Conservation (phyloP, 1,140 invertebrate genomes). For the Zaprionus vittiger region DNA sequence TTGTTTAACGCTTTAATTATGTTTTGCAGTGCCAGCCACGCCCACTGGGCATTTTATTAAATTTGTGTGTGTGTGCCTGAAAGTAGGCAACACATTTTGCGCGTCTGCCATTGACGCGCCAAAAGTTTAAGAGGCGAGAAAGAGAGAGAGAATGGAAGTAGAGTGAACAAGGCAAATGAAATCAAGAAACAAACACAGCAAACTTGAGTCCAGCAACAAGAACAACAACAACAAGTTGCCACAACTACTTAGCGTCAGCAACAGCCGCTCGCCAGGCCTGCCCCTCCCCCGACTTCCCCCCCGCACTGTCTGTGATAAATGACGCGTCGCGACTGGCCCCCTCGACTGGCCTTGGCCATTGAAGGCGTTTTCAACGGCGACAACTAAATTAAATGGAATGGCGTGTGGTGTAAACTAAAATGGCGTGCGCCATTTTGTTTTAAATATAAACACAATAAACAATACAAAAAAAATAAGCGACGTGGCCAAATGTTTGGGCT, state of each 20-base stretch:
- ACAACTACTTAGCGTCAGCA: conserved; percentile 76
- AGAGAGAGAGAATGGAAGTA: not conserved
- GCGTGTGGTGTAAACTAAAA: conserved; percentile 62
- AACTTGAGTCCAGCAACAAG: conserved; percentile 39
- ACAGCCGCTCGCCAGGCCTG: conserved; percentile 45
- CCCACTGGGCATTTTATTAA: not conserved
- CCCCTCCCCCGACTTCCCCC: conserved; percentile 6
- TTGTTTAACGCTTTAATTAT: conserved; percentile 3
- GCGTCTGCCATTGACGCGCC: not conserved
- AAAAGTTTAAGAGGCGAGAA: not conserved
- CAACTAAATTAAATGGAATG: conserved; percentile 63
- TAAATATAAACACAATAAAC: conserved; percentile 76
- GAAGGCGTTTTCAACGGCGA: not conserved
- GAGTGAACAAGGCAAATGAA: conserved; percentile 40
- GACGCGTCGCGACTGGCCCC: conserved; percentile 9
- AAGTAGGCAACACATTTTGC: conserved; percentile 3
- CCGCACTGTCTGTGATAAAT: not conserved
- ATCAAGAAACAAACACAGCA: conserved; percentile 56
- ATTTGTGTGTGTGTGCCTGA: not conserved
- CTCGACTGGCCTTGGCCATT: too few species aligned
- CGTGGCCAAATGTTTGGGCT: conserved; percentile 70
- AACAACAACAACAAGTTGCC: conserved; percentile 57
- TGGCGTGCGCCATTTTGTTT: conserved; percentile 46
- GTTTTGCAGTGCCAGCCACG: not conserved
- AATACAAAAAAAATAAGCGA: conserved; percentile 57